A percentile compares a stretch with the other conserved stretches of the same genome.
phyloP scores from a whole-genome alignment of 2,797 vertebrate genomes.

The Gobionotothen gibberifrons region DNA sequence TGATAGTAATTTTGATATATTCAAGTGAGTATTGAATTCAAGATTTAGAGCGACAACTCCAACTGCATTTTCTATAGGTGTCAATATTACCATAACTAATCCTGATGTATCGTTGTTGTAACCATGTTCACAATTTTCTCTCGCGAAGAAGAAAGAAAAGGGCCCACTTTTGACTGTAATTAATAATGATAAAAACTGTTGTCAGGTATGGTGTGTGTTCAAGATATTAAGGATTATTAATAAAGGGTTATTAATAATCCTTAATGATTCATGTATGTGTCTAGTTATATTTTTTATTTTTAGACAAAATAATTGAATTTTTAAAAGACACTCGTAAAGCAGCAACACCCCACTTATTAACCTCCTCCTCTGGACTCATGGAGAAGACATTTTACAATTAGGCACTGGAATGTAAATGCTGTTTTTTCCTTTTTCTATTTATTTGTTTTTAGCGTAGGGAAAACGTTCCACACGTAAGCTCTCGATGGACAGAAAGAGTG shows the following conservation, averaged over 20 bases:
- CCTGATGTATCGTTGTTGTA: conserved; percentile 80
- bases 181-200: conserved; percentile 62
- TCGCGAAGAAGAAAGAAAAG: conserved; percentile 53
- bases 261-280: conserved; percentile 78
- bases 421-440: conserved; percentile 64
- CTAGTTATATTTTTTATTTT: conserved; percentile 61
- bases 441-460: conserved; percentile 38
- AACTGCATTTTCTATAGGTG: conserved; percentile 78
- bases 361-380: conserved; percentile 68
- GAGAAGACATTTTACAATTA: conserved; percentile 49
- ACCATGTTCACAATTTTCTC: conserved; percentile 79
- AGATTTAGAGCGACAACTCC: conserved; percentile 75
- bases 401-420: conserved; percentile 79
- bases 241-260: conserved; percentile 79
- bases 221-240: conserved; percentile 81
- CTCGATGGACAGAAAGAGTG: conserved; percentile 13
- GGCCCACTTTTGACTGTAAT: conserved; percentile 72
- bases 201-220: conserved; percentile 78
- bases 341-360: conserved; percentile 51
- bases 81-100: conserved; percentile 78
- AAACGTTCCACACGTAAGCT: conserved; percentile 28
- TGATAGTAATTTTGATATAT: conserved; percentile 85
- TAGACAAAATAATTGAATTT: conserved; percentile 50
- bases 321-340: conserved; percentile 59
- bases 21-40: conserved; percentile 77